Conservation (phyloP, 2,797 vertebrate genomes). For the Epinephelus awoara region DNA sequence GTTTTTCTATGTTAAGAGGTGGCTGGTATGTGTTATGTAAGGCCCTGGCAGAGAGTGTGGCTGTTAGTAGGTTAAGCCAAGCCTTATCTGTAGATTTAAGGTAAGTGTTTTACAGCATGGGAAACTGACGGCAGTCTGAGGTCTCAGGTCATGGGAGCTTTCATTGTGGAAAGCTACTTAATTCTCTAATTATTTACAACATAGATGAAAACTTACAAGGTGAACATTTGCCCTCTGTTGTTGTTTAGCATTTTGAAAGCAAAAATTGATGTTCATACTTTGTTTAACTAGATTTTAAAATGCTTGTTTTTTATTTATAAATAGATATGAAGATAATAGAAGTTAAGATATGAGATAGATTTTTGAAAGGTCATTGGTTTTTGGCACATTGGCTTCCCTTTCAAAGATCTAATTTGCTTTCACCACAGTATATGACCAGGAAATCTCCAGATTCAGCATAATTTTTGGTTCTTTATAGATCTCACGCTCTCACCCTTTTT, state of each 20-base stretch:
- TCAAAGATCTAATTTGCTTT: no score
- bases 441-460: background rate
- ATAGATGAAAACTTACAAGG: background rate
- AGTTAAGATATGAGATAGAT: background rate
- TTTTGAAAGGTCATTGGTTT: background rate
- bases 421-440: no score
- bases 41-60: constrained; percentile 39
- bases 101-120: constrained; percentile 56
- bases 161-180: background rate
- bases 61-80: constrained; percentile 59
- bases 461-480: background rate
- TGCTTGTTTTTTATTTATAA: background rate
- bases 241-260: background rate
- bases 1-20: constrained; percentile 31
- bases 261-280: background rate
- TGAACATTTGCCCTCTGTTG: background rate
- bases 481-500: background rate
- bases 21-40: constrained; percentile 56
- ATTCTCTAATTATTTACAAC: background rate
- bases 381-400: no score
- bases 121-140: constrained; percentile 28
- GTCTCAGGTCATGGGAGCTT: background rate
- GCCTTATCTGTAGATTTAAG: constrained; percentile 69
- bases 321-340: background rate
- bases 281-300: background rate